Evolutionary conservation across 2,113 vertebrate genomes (phyloP).

Genomic region (Acrocephalus kingi): DNA sequence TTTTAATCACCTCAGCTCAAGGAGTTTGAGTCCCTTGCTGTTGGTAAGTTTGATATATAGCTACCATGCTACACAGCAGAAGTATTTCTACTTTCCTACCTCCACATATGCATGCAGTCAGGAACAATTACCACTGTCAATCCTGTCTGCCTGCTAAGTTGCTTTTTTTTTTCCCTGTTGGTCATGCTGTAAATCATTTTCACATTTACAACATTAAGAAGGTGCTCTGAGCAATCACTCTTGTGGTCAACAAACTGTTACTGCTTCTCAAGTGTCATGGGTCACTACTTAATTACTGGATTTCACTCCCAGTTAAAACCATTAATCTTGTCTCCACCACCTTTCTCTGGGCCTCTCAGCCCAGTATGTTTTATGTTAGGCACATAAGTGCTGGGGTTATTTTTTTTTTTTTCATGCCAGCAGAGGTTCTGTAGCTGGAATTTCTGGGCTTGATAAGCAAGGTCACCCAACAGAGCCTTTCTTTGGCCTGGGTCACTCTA

Average conservation of each 20-base stretch:
- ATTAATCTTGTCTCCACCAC: constrained; percentile 66
- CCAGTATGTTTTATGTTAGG: constrained; percentile 53
- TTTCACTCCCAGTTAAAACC: constrained; percentile 66
- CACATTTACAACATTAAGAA: constrained; percentile 63
- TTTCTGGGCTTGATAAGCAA: neutral
- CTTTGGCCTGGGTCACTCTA: neutral
- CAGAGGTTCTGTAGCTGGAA: neutral
- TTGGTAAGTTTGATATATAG: constrained; percentile 48
- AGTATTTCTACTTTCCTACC: constrained; percentile 40
- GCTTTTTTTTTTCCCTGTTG: constrained; percentile 1
- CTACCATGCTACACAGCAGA: constrained; percentile 27
- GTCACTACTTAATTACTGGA: constrained; percentile 69
- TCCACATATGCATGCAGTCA: constrained; percentile 52
- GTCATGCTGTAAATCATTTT: constrained; percentile 65
- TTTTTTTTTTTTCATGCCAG: neutral
- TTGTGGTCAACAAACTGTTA: constrained; percentile 62
- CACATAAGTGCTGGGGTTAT: neutral
- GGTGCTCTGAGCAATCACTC: constrained; percentile 52
- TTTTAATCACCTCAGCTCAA: neutral
- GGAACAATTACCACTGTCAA: constrained; percentile 57
- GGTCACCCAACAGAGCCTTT: neutral
- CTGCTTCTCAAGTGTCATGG: constrained; percentile 60
- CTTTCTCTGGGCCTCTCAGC: constrained; percentile 41
- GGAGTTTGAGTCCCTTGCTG: neutral
- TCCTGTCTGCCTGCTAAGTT: constrained; percentile 30